These are phyloP conservation scores for Oryzias woworae DNA, from an alignment of 2,113 vertebrate species.

Conservation along the genomic window DNA sequence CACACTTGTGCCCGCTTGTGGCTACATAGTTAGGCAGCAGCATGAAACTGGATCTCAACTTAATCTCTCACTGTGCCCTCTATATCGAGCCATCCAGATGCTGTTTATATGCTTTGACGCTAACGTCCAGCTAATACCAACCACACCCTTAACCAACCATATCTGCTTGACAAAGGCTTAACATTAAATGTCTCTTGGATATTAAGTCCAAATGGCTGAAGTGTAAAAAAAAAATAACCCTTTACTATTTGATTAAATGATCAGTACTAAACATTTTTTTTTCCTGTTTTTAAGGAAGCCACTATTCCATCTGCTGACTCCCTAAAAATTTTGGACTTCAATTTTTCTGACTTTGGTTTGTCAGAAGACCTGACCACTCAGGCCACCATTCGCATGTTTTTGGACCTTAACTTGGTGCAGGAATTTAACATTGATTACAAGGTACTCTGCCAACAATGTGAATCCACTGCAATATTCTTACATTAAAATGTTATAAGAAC, in stretches of 20 bases:
- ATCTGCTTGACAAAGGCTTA: too few relatives aligned
- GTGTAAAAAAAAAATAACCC: neutral
- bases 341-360: conserved; percentile 87
- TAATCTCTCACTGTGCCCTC: too few relatives aligned
- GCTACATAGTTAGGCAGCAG: too few relatives aligned
- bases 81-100: too few relatives aligned
- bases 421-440: conserved; percentile 91
- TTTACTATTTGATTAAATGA: neutral
- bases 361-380: conserved; percentile 83
- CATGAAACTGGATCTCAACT: too few relatives aligned
- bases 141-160: too few relatives aligned
- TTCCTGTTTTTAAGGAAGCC: conserved; percentile 72
- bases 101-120: too few relatives aligned
- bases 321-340: conserved; percentile 84
- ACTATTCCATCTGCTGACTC: conserved; percentile 86
- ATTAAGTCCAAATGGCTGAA: too few relatives aligned
- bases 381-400: conserved; percentile 90
- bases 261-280: neutral
- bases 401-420: conserved; percentile 88
- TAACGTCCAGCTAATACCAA: too few relatives aligned
- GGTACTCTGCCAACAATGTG: conserved; percentile 69
- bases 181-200: too few relatives aligned
- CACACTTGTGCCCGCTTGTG: too few relatives aligned
- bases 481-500: too few relatives aligned
- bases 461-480: neutral